Base-by-base conservation (phyloP, 2,797 vertebrate genomes). In the Pristis pectinata region DNA sequence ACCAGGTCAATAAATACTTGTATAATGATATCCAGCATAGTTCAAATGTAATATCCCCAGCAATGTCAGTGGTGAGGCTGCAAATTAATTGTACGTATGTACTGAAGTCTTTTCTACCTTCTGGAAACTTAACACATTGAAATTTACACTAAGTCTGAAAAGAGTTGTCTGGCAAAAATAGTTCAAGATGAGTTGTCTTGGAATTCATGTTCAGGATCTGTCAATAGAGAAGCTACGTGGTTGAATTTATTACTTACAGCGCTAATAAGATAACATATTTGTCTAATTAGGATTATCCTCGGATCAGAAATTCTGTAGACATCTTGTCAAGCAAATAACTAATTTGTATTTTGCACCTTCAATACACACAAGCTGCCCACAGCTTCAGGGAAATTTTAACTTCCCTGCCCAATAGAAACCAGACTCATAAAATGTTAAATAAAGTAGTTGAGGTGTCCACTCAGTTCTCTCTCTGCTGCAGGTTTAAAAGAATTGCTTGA, bases 261-360 rank as follows among this genome's bases (percentile, higher is more conserved):
- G 30, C 10, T 91, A 37, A n/a, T 37, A 89, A 64, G 17, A n/a
- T 7, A 2, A 37, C 85, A n/a, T 64, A 91, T 56, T 61, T 64
- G 7, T 10, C 15, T 64, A 64, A 91, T 91, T 61, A 91, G 59
- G 85, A 91, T 22, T 64, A 91, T 61, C n/a, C n/a, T 64, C 64
- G 30, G 56, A 61, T 89, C 30, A 89, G 56, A 15, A 64, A 64
- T 59, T 24, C 15, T 64, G 85, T 22, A 61, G 56, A 19, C 56
- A 2, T 37, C 59, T 64, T 91, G 56, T 37, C n/a, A 91, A 37
- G 91, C 85, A 91, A 91, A 91, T 64, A 91, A 64, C 85, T 91
- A 37, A 91, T 64, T 64, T 91, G 53, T 59, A 87, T 4, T 3
- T 87, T n/a, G 34, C 22, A 22, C 15, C 85, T 91, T 91, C 85